Evolutionary conservation across 2,113 vertebrate species (phyloP), one percentile per base, ranked within the genome.

Genomic region (Polypterus senegalus): DNA sequence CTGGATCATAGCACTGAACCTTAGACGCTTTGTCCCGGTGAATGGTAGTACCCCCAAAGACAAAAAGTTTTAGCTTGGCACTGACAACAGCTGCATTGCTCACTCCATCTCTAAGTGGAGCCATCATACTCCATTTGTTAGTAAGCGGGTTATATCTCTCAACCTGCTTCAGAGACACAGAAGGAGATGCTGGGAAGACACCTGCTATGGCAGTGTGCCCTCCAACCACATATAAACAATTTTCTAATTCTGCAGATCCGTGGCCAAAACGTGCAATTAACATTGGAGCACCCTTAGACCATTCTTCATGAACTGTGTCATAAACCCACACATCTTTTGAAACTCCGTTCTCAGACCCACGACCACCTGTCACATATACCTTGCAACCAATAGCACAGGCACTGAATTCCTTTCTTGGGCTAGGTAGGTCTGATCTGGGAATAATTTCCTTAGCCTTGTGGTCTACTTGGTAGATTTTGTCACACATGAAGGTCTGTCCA

Each of bases 251-350:
- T 0, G 94, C 92, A 0, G 94, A 97, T 51, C 94, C 94, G 0
- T 97, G 94, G 9, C 94, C 93, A 43, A 95, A 97, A 46, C 94
- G 87, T 48, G 94, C 94, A 1, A 97, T 92, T 6, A 97, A 76
- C 94, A 97, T 97, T 0, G 94, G 92, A 0, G 93, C 92, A 1
- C 91, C 93, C 79, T 97, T 97, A 4, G 91, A 87, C 94, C 94
- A 97, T 61, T 92, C 92, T 59, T 94, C 92, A 0, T 92, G 90
- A 5, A 92, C 88, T 0, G 92, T 96, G 73, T 97, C 91, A 0
- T 96, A 97, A 27, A 97, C 89, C 94, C 94, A 97, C 1, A 97
- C 94, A 0, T 97, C 94, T 70, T 94, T 96, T 0, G 94, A 97
- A 51, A 97, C 94, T 0, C 94, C 94, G 0, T 97, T 97, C 78